Evolutionary conservation across 2,797 vertebrate genomes (phyloP).

Genomic region (Linurgus olivaceus): DNA sequence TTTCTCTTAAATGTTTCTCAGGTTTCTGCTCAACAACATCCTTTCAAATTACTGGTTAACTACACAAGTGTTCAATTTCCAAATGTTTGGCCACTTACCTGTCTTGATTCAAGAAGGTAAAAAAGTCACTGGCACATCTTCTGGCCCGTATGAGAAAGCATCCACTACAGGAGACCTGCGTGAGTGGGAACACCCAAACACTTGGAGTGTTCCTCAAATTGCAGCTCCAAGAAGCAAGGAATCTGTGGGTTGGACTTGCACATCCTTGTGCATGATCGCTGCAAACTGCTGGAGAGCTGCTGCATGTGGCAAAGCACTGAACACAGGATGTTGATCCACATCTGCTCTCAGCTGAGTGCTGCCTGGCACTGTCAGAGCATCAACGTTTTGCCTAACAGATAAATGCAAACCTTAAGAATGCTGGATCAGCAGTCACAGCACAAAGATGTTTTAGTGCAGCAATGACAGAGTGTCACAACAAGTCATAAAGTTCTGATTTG

Average conservation of each 20-base stretch:
- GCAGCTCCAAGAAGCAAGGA: neutral
- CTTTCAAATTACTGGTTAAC: neutral
- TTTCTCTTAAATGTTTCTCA: neutral
- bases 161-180: neutral
- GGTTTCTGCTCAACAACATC: neutral
- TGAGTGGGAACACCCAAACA: neutral
- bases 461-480: neutral
- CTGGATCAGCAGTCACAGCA: neutral
- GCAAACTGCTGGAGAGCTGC: neutral
- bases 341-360: neutral
- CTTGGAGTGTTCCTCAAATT: neutral
- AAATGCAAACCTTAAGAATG: neutral
- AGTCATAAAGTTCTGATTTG: neutral
- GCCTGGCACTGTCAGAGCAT: neutral
- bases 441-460: neutral
- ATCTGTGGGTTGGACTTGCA: neutral
- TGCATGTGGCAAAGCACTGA: neutral
- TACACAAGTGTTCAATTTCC: neutral
- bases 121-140: neutral
- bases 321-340: rapidly evolving
- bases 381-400: neutral
- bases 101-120: neutral
- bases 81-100: neutral
- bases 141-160: neutral
- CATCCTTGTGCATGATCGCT: rapidly evolving